Evolutionary conservation across 2,113 vertebrate species (phyloP).

Genomic region (Syngnathoides biaculeatus): DNA sequence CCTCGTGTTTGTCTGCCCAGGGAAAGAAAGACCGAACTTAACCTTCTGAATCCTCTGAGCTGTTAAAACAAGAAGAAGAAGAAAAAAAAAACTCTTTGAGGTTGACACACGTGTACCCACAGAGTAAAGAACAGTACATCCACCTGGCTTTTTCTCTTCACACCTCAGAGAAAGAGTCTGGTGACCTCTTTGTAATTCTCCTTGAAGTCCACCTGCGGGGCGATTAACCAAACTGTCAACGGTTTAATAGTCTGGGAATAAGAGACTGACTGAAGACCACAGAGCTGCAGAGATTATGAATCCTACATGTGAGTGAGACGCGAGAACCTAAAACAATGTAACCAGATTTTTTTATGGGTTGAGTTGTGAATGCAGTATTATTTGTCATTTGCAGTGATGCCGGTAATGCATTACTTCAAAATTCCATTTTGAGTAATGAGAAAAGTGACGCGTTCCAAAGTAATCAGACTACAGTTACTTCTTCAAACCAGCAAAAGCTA

Average conservation of each 20-base stretch:
- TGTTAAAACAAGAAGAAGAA: constrained; percentile 26
- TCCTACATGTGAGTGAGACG: constrained; percentile 23
- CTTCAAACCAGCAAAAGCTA: too few relatives aligned
- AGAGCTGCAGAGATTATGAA: constrained; percentile 40
- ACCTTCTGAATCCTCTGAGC: constrained; percentile 5
- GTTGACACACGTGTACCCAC: constrained; percentile 11
- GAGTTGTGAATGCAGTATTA: constrained; percentile 13
- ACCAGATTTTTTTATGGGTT: constrained; percentile 32
- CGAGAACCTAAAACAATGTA: constrained; percentile 9
- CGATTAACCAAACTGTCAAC: constrained; percentile 66
- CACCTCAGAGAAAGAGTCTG: constrained; percentile 42
- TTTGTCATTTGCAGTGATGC: neutral
- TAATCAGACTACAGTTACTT: too few relatives aligned
- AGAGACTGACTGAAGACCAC: constrained; percentile 52
- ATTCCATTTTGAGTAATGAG: too few relatives aligned
- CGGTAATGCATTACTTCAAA: too few relatives aligned
- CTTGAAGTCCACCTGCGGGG: constrained; percentile 54
- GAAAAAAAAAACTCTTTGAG: constrained; percentile 35
- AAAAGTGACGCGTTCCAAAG: too few relatives aligned
- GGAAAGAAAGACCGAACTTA: constrained; percentile 29
- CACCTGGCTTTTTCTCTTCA: constrained; percentile 29
- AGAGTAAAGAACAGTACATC: constrained; percentile 15
- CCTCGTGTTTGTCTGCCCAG: constrained; percentile 77
- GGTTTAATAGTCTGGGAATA: constrained; percentile 61
- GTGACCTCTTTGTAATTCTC: constrained; percentile 43